Evolutionary conservation across 2,113 vertebrate genomes (phyloP).

Genomic region (Gallinago undulata): DNA sequence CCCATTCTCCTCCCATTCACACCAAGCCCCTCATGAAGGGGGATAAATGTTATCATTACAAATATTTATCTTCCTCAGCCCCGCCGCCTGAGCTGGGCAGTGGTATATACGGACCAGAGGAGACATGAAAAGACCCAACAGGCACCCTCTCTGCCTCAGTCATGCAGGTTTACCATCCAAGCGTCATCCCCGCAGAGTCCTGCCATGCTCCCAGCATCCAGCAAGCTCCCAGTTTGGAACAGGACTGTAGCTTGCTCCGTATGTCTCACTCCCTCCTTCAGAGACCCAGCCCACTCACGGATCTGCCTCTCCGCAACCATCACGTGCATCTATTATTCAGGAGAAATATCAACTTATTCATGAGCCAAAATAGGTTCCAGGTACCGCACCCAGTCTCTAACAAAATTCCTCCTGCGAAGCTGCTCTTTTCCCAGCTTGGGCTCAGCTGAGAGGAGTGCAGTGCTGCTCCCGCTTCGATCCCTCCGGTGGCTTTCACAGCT

Average conservation of each 20-base stretch:
- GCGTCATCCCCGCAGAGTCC: not conserved
- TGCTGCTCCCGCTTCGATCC: not conserved
- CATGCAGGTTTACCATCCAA: not conserved
- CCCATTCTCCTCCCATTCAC: not conserved
- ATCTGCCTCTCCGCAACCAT: slow-evolving; percentile 12
- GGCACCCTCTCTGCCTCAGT: not conserved
- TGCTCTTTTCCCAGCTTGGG: not conserved
- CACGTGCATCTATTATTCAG: slow-evolving; percentile 36
- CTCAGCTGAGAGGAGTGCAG: not conserved
- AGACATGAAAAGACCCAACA: not conserved
- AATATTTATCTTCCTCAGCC: not conserved
- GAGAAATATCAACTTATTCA: slow-evolving; percentile 35
- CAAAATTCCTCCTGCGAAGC: not conserved
- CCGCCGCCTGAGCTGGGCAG: not conserved
- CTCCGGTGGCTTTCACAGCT: not conserved
- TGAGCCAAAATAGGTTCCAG: not conserved
- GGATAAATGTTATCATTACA: not conserved
- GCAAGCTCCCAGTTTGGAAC: not conserved
- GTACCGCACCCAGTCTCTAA: not conserved
- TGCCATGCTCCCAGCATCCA: not conserved
- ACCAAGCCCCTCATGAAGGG: not conserved
- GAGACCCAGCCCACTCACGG: not conserved
- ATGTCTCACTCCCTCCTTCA: not conserved
- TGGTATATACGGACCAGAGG: rapidly evolving
- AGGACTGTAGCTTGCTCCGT: not conserved